Evolutionary conservation across 2,797 vertebrate genomes (phyloP).

Genomic region (Sarcoramphus papa): DNA sequence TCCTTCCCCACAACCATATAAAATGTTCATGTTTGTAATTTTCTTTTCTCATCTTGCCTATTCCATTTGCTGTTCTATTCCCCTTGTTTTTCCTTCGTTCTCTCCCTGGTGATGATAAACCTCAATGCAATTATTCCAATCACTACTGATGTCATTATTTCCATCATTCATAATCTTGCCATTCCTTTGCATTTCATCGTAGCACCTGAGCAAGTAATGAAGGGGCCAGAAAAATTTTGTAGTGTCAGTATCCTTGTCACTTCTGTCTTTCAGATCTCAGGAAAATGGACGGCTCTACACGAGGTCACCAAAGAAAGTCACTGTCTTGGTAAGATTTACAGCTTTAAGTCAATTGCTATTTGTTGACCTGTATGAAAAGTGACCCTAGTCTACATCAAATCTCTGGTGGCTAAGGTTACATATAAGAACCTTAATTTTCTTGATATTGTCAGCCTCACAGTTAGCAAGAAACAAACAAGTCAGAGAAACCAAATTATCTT

Average conservation of each 20-base stretch:
- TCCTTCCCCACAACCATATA: neutral
- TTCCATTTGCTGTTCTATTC: neutral
- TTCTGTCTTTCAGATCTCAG: neutral
- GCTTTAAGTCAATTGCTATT: neutral
- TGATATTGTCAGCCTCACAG: neutral
- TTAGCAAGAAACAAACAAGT: neutral
- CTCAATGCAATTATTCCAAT: neutral
- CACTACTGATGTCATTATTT: neutral
- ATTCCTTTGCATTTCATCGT: neutral
- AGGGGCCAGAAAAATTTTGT: neutral
- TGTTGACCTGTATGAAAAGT: neutral
- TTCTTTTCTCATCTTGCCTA: neutral
- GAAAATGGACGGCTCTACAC: neutral
- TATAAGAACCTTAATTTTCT: neutral
- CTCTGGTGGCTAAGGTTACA: neutral
- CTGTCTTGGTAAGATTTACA: neutral
- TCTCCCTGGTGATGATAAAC: neutral
- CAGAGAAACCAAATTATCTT: neutral
- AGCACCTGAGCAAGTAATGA: neutral
- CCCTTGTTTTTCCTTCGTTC: neutral
- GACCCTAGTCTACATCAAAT: neutral
- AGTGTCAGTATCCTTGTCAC: neutral
- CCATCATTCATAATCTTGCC: neutral
- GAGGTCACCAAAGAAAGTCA: neutral
- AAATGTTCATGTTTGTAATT: neutral